These are phyloP conservation scores for Lepilemur septentrionalis DNA, from an alignment of 2,797 vertebrate genomes.

Conservation along the genomic window DNA sequence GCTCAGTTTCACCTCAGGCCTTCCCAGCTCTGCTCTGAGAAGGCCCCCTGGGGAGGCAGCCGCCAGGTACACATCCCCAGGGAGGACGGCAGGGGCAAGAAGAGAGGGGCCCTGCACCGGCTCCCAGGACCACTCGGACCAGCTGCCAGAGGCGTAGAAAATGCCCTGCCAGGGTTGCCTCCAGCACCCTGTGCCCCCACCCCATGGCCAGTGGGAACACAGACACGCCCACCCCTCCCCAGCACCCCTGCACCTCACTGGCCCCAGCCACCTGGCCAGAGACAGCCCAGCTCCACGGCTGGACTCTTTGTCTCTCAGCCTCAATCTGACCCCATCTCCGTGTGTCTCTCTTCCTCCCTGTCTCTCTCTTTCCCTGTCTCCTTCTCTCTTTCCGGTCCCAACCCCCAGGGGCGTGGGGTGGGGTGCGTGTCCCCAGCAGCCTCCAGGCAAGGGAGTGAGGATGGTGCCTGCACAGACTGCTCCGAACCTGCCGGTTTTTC, in stretches of 20 bases:
- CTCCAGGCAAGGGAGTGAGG: background rate
- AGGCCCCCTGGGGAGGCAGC: conserved; percentile 29
- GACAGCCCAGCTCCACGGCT: background rate
- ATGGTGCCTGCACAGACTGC: background rate
- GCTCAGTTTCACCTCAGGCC: conserved; percentile 23
- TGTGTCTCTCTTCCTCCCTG: background rate
- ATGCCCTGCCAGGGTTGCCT: background rate
- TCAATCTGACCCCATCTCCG: background rate
- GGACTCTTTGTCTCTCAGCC: background rate
- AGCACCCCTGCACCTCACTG: background rate
- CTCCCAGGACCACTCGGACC: background rate
- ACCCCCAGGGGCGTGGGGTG: background rate
- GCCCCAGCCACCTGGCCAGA: background rate
- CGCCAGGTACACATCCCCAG: background rate
- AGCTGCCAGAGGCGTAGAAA: background rate
- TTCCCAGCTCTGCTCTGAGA: background rate
- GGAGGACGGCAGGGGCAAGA: background rate
- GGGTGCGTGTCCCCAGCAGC: background rate
- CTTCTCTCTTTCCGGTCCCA: background rate
- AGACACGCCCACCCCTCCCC: background rate
- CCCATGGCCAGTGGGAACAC: background rate
- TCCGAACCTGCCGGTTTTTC: background rate
- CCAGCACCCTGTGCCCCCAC: background rate
- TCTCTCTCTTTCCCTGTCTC: background rate
- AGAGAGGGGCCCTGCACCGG: background rate